A percentile compares a stretch with the other conserved stretches of the same genome.
Evolutionary conservation across 2,888 invertebrate species (phyloP).

Genomic region (Selenia dentaria): DNA sequence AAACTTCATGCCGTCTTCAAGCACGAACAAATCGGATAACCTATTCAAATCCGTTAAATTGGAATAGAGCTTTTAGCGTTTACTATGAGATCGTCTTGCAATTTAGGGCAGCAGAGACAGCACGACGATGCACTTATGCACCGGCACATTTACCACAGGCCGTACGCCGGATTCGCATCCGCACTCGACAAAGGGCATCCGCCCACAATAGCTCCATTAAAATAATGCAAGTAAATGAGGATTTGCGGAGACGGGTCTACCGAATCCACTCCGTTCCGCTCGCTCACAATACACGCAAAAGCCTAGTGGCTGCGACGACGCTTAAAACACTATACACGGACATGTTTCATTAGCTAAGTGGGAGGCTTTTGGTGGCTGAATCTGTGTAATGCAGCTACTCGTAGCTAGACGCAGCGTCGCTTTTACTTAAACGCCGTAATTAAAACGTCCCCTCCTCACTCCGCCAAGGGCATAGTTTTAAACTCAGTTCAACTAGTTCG

Average conservation of each 20-base stretch:
- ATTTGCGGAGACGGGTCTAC: conserved; percentile 77
- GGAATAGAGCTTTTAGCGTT: conserved; percentile 61
- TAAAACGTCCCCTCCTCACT: conserved; percentile 69
- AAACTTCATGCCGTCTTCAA: conserved; percentile 47
- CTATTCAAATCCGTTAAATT: conserved; percentile 59
- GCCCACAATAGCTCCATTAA: conserved; percentile 84
- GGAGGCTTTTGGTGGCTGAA: conserved; percentile 84
- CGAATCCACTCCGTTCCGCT: conserved; percentile 65
- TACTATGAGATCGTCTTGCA: conserved; percentile 58
- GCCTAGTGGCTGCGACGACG: conserved; percentile 61
- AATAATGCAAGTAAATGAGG: conserved; percentile 85
- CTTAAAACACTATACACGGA: conserved; percentile 80
- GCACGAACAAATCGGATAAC: conserved; percentile 36
- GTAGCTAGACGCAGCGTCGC: conserved; percentile 77
- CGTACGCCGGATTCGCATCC: conserved; percentile 66
- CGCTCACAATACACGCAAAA: conserved; percentile 63
- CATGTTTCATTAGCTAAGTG: conserved; percentile 86
- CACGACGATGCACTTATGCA: conserved; percentile 70
- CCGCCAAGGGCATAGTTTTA: conserved; percentile 76
- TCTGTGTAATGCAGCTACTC: conserved; percentile 82
- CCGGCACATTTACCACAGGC: conserved; percentile 74
- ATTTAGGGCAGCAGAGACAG: conserved; percentile 59
- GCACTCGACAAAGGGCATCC: conserved; percentile 79
- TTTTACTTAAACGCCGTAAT: conserved; percentile 83
- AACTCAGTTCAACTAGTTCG: conserved; percentile 76